phyloP scores from a whole-genome alignment of 2,888 invertebrate species.

The Microctonus brassicae region DNA sequence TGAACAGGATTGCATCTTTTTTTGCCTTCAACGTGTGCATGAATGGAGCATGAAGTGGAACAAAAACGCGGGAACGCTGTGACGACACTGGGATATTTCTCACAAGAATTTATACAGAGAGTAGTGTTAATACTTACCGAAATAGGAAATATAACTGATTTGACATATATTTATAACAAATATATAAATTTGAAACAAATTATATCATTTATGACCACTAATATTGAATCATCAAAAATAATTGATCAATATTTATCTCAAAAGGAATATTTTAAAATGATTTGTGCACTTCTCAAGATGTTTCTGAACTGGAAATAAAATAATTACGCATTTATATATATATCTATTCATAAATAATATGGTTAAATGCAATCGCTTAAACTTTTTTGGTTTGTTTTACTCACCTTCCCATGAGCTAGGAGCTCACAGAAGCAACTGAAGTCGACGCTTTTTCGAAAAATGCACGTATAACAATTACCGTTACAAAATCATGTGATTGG shows the following conservation, averaged over 20 bases:
- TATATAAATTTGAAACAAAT: not conserved
- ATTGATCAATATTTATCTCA: not conserved
- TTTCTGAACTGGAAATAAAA: constrained; percentile 21
- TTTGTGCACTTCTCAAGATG: not conserved
- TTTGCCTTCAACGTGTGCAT: not conserved
- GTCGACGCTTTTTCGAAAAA: constrained; percentile 61
- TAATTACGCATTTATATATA: no score
- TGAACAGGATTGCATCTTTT: not conserved
- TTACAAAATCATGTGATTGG: constrained; percentile 55
- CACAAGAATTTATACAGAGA: not conserved
- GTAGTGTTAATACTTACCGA: not conserved
- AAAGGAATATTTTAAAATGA: not conserved
- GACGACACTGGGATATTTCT: not conserved
- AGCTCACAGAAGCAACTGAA: constrained; percentile 53
- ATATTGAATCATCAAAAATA: not conserved
- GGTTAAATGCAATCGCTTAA: constrained; percentile 34
- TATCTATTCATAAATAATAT: no score
- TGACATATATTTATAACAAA: not conserved
- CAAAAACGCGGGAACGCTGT: constrained; percentile 3
- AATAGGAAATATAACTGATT: not conserved
- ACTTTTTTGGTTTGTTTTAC: constrained; percentile 48
- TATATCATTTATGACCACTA: not conserved
- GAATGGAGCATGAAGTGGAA: not conserved
- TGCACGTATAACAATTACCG: constrained; percentile 56
- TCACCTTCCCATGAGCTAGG: constrained; percentile 12